Percentiles rank a stretch among this genome's conserved stretches.
Evolutionary conservation across 2,113 vertebrate species (phyloP).

Genomic region (Eurypyga helias): DNA sequence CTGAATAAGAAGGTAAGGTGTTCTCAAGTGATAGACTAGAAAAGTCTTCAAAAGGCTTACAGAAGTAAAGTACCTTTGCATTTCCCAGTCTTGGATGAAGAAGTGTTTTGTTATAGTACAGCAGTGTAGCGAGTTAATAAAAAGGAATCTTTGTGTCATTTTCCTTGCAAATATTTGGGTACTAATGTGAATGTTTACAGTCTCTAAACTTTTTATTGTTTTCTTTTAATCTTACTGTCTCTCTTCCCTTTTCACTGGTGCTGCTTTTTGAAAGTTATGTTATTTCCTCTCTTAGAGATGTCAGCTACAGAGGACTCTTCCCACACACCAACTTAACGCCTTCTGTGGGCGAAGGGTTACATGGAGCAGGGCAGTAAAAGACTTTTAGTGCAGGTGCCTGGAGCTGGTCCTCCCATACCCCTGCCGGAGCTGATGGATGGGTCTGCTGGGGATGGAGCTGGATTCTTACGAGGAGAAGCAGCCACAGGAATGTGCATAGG

Average conservation of each 20-base stretch:
- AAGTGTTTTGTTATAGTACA: background rate
- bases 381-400: background rate
- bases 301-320: background rate
- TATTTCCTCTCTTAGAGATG: background rate
- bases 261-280: background rate
- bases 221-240: background rate
- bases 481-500: rapidly evolving
- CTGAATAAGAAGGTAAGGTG: background rate
- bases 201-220: background rate
- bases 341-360: background rate
- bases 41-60: background rate
- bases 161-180: background rate
- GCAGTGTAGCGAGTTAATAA: background rate
- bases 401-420: background rate
- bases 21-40: background rate
- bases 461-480: background rate
- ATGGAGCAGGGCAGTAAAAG: background rate
- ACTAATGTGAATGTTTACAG: background rate
- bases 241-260: background rate
- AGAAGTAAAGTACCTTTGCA: background rate
- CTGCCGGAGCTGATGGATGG: background rate
- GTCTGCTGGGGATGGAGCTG: background rate
- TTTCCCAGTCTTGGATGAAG: background rate
- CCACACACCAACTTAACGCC: background rate
- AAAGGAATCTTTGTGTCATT: background rate